Evolutionary conservation across 2,113 vertebrate species (phyloP).

Genomic region (Macaca fascicularis): DNA sequence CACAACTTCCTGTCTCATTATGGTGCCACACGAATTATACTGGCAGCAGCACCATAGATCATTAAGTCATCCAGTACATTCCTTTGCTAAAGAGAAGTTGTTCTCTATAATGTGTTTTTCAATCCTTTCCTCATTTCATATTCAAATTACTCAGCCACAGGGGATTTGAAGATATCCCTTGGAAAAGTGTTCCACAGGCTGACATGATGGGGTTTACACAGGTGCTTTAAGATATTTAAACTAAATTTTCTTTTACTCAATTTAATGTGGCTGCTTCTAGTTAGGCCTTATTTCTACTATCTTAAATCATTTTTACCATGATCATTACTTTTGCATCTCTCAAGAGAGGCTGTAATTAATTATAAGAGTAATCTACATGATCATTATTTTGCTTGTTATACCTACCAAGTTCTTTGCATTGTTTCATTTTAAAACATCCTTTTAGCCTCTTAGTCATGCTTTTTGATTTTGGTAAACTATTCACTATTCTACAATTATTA

Average conservation of each 20-base stretch:
- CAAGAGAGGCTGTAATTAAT: neutral
- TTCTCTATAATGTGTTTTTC: neutral
- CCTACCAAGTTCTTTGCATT: neutral
- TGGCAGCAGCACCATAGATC: neutral
- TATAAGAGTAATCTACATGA: neutral
- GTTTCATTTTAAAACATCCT: constrained; percentile 26
- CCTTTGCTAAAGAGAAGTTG: neutral
- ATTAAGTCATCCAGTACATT: neutral
- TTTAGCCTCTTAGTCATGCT: neutral
- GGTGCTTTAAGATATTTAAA: neutral
- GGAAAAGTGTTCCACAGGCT: neutral
- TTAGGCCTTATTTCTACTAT: neutral
- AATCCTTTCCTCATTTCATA: neutral
- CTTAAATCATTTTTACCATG: neutral
- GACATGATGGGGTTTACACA: neutral
- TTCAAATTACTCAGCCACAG: constrained; percentile 38
- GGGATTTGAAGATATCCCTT: neutral
- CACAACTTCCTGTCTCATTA: neutral
- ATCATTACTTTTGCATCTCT: neutral
- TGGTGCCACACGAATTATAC: neutral
- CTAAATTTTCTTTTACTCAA: neutral
- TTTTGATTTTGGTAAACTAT: neutral
- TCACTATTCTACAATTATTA: neutral
- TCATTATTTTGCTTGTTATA: neutral
- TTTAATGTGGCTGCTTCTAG: neutral